Evolutionary conservation across 1,140 invertebrate species (phyloP).

Genomic region (Magallana ariakensis): DNA sequence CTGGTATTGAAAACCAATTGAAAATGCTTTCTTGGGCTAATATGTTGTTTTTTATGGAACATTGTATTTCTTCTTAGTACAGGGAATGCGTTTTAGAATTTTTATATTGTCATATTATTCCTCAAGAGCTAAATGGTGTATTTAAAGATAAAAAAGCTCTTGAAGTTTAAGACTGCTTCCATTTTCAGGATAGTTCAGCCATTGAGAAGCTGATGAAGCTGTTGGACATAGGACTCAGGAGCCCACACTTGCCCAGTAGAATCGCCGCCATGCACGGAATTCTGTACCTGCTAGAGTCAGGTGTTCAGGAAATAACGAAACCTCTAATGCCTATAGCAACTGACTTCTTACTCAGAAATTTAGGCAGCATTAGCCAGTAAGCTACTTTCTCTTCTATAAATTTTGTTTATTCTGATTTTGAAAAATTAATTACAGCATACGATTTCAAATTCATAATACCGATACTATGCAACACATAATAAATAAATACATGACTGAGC

Average conservation of each 20-base stretch:
- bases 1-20: too few species aligned
- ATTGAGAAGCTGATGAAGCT: conserved; percentile 84
- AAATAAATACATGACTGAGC: too few species aligned
- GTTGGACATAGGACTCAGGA: conserved; percentile 84
- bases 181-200: conserved; percentile 71
- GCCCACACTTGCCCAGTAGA: conserved; percentile 84
- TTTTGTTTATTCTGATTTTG: background rate
- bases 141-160: too few species aligned
- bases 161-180: background rate
- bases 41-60: too few species aligned
- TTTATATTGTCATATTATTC: too few species aligned
- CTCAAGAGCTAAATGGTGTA: too few species aligned
- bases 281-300: conserved; percentile 87
- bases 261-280: conserved; percentile 87
- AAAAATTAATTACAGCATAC: background rate
- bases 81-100: too few species aligned
- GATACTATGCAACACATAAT: too few species aligned
- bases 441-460: too few species aligned
- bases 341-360: conserved; percentile 86
- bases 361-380: conserved; percentile 80
- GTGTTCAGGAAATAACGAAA: conserved; percentile 77
- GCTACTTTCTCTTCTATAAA: conserved; percentile 7
- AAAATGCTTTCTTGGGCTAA: too few species aligned
- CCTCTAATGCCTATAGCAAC: conserved; percentile 84
- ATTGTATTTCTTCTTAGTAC: too few species aligned